Base-by-base conservation (phyloP, 2,797 vertebrate species). In the Scomberomorus guttatus region DNA sequence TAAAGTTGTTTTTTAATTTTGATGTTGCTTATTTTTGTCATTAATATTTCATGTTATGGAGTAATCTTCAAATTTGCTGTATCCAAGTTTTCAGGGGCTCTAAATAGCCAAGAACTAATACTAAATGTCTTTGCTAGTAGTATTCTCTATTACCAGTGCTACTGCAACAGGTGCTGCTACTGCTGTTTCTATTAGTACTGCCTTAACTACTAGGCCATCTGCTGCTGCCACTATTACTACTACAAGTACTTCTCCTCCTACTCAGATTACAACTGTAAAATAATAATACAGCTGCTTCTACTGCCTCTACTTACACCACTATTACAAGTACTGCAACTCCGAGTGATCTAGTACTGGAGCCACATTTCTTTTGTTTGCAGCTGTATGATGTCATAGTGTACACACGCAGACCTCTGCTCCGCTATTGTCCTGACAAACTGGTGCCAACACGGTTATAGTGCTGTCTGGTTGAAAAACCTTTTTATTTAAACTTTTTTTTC, bases 291-390 rank as follows among this genome's bases (percentile, higher is more conserved):
- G 39, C 12, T 51, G 25, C 59, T 60, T 32, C 37, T 18, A 27
- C 27, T 22, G 25, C 34, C 61, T 46, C 51, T 4, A 8, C 56
- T 55, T 42, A 75, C 48, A 46, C 29, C 48, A 48, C 54, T 68
- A n/a, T 61, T 52, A 51, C 60, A 65, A 72, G 20, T n/a, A 24
- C 13, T 58, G 6, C 4, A 24, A 52, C 37, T 37, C 37, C 9
- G 10, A 42, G 39, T 13, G 63, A 27, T 2, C 2, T 6, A 39
- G 39, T 54, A 27, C 48, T 57, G 1, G 22, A 57, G 70, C 55
- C 64, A 71, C 58, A 77, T 57, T 63, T 57, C 42, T 72, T 69
- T 79, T 81, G 72, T 83, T 66, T 83, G 66, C 72, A 75, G 71
- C 48, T 44, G 24, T 51, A n/a, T 74, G 75, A 72, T 62, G 74